Base-by-base conservation (phyloP, 2,113 vertebrate genomes). In the Bujurquina vittata region DNA sequence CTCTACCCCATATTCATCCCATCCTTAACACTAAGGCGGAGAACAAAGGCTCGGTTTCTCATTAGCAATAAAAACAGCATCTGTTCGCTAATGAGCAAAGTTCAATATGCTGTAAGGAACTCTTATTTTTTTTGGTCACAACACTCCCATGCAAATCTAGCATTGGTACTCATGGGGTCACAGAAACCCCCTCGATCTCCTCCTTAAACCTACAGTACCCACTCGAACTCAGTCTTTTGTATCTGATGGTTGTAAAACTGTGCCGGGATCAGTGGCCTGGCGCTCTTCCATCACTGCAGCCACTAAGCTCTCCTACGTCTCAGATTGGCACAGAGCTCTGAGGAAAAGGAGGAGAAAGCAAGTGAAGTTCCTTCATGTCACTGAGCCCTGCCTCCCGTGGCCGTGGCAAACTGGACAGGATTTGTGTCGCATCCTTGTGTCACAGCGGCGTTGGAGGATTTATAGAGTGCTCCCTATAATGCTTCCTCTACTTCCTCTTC, bases 391-490 rank as follows among this genome's bases (percentile, higher is more conserved):
- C 17, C 67, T 69, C 60, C 58, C 18, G 31, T 62, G 86, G 62
- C 84, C 29, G 6, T 23, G 7, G 80, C 77, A 82, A 31, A 43
- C 76, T 72, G 11, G 55, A 52, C 37, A 43, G 80, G 87, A 88
- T 90, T 77, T 88, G 80, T 49, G 77, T 76, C 4, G 23, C 31
- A 59, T 84, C 26, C 81, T 9, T 57, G 84, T 86, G 89, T 85
- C 86, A 58, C 56, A 65, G 40, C 61, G 83, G 88, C 6, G 12
- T 9, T 77, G 52, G 74, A 87, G 88, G 84, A 93, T 93, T 95
- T 94, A 91, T 81, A 82, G 65, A 86, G 33, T n/a, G 22, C 75
- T 90, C 63, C 58, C 73, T 72, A 88, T 86, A 94, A 94, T 80
- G 81, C 83, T 37, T 10, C 35, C 35, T 37, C 35, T 37, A 92